Evolutionary conservation across 1,140 invertebrate species (phyloP).

Genomic region (Ostrea denselamellosa): DNA sequence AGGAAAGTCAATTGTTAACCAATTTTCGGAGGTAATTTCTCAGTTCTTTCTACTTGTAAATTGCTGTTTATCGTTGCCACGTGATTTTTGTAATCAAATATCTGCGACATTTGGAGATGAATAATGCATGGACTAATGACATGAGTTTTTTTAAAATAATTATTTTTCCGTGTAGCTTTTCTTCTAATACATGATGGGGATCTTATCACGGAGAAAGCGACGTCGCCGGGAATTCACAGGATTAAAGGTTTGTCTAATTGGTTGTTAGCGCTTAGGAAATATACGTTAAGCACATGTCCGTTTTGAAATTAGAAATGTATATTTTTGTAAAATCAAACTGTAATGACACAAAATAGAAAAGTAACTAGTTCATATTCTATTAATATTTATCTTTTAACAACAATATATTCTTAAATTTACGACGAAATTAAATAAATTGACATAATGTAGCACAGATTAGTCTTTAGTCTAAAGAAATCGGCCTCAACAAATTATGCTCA

Average conservation of each 20-base stretch:
- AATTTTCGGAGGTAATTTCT: slow-evolving; percentile 48
- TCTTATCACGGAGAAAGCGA: background rate
- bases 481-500: too few relatives aligned
- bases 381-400: too few relatives aligned
- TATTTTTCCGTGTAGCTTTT: background rate
- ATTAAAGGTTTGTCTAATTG: background rate
- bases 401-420: too few relatives aligned
- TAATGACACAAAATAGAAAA: too few relatives aligned
- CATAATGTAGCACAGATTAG: too few relatives aligned
- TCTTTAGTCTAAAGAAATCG: too few relatives aligned
- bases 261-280: background rate
- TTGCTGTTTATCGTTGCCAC: background rate
- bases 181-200: background rate
- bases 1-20: background rate
- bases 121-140: background rate
- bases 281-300: too few relatives aligned
- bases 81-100: slow-evolving; percentile 15
- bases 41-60: background rate
- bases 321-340: too few relatives aligned
- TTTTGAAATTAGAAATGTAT: too few relatives aligned
- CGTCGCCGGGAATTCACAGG: background rate
- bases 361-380: too few relatives aligned
- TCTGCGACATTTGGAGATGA: background rate
- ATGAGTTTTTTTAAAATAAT: background rate
- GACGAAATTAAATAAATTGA: too few relatives aligned